phyloP scores from a whole-genome alignment of 2,113 vertebrate genomes.

The Cariama cristata region DNA sequence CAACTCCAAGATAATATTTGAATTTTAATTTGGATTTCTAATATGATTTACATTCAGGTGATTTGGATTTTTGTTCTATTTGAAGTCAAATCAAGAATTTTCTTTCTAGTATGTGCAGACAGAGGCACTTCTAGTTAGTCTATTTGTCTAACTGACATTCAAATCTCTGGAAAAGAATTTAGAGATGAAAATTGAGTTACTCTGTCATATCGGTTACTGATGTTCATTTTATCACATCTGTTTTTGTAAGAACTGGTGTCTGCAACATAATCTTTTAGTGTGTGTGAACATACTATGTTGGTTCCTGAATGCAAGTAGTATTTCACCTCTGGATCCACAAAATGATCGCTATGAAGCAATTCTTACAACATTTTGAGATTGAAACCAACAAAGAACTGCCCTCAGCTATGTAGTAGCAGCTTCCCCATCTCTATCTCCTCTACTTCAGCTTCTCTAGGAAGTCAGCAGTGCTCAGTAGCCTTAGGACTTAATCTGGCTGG shows the following conservation, averaged over 20 bases:
- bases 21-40: background rate
- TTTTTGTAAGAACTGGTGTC: background rate
- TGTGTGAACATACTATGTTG: background rate
- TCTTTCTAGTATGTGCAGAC: background rate
- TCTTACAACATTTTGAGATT: background rate
- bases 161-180: background rate
- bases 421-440: fast-evolving
- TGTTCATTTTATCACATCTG: background rate
- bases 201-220: background rate
- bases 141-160: background rate
- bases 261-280: background rate
- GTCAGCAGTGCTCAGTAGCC: background rate
- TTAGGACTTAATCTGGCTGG: background rate
- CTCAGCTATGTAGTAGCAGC: background rate
- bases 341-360: background rate
- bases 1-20: background rate
- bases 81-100: background rate
- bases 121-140: background rate
- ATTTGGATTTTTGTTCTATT: background rate
- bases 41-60: background rate
- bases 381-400: background rate
- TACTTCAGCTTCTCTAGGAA: background rate
- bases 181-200: background rate
- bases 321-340: background rate
- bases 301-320: background rate